phyloP scores from a whole-genome alignment of 2,888 invertebrate species.

The Panzeria rudis region DNA sequence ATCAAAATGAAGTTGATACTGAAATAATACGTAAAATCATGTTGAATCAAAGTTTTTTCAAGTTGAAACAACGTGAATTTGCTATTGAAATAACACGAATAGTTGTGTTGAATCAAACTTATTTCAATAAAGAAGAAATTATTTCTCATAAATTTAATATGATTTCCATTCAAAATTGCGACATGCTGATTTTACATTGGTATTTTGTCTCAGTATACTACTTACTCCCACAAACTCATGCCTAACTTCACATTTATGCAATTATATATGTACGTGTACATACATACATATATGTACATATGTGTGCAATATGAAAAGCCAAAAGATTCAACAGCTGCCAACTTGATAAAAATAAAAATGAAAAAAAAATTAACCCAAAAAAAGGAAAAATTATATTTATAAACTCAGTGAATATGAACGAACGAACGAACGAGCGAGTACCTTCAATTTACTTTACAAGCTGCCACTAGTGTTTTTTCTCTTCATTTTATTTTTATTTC shows the following conservation, averaged over 20 bases:
- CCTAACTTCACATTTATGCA: neutral
- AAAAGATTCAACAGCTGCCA: conserved; percentile 49
- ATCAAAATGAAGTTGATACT: no score
- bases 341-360: conserved; percentile 13
- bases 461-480: conserved; percentile 57
- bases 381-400: conserved; percentile 50
- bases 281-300: neutral
- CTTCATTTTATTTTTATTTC: conserved; percentile 1
- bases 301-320: conserved; percentile 16
- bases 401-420: conserved; percentile 50
- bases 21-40: no score
- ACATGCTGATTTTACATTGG: no score
- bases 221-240: neutral
- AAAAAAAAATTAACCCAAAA: conserved; percentile 32
- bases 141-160: no score
- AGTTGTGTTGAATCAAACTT: no score
- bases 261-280: neutral
- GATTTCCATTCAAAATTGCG: no score
- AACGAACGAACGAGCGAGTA: conserved; percentile 32
- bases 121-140: no score
- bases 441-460: conserved; percentile 58
- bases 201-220: no score
- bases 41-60: no score
- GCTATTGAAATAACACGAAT: no score
- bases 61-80: no score